These are phyloP conservation scores for Lepisosteus oculatus DNA, from an alignment of 2,113 vertebrate species.

Conservation along the genomic window DNA sequence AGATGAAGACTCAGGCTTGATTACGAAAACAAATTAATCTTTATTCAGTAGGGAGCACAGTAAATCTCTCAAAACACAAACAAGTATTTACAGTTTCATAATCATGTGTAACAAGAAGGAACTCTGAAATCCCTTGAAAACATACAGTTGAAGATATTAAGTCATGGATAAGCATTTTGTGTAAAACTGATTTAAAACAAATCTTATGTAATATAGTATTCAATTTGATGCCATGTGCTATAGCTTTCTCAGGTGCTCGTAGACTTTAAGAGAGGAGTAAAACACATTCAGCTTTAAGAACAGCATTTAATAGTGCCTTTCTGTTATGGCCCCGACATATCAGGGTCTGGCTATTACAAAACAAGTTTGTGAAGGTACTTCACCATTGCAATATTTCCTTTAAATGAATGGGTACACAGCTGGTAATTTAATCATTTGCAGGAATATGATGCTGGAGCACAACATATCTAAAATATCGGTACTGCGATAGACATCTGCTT, in stretches of 20 bases:
- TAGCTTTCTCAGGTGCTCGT: conserved; percentile 23
- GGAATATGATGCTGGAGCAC: too few species aligned
- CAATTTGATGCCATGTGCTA: conserved; percentile 24
- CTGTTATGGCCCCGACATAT: too few species aligned
- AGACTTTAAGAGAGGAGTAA: conserved; percentile 24
- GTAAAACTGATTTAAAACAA: conserved; percentile 31
- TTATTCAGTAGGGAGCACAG: conserved; percentile 41
- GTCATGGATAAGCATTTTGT: conserved; percentile 15
- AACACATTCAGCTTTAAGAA: conserved; percentile 7
- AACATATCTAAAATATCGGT: too few species aligned
- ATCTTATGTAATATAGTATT: conserved; percentile 30
- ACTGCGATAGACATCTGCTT: too few species aligned
- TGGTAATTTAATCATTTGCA: too few species aligned
- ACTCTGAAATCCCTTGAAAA: conserved; percentile 25
- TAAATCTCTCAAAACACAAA: conserved; percentile 43
- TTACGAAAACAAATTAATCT: conserved; percentile 50
- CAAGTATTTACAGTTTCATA: conserved; percentile 43
- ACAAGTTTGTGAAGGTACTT: too few species aligned
- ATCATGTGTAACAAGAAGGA: conserved; percentile 31
- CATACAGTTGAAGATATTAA: neutral
- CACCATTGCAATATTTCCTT: too few species aligned
- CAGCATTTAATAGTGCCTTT: conserved; percentile 13
- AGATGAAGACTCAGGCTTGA: conserved; percentile 39
- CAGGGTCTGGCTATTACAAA: too few species aligned
- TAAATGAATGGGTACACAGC: too few species aligned